These are phyloP conservation scores for Hippotragus niger DNA, from an alignment of 2,113 vertebrate species.

Conservation along the genomic window DNA sequence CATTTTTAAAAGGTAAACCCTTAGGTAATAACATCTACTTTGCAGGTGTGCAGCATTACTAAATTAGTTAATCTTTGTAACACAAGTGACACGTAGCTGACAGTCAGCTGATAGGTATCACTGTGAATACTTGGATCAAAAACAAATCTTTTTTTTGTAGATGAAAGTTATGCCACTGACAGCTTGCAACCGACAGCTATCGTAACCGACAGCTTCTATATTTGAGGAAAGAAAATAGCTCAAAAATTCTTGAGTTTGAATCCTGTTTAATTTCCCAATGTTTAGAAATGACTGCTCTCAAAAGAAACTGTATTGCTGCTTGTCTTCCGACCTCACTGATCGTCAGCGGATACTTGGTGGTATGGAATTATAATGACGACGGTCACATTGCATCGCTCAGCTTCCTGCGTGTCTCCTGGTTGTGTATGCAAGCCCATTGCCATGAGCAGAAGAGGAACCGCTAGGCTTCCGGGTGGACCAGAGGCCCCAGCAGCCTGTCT, in stretches of 20 bases:
- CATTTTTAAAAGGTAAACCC: neutral
- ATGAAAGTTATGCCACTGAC: neutral
- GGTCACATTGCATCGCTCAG: neutral
- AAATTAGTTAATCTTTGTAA: neutral
- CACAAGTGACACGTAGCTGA: no score
- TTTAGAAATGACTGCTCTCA: neutral
- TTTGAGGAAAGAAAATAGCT: neutral
- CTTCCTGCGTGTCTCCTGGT: neutral
- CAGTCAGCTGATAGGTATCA: neutral
- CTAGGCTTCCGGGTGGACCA: neutral
- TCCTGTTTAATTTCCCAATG: no score
- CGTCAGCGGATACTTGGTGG: neutral
- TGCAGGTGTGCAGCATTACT: no score
- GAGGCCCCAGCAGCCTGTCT: neutral
- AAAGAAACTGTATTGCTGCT: neutral
- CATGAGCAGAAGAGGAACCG: fast-evolving
- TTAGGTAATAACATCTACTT: neutral
- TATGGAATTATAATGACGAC: fast-evolving
- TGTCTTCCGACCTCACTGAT: neutral
- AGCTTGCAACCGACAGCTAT: no score
- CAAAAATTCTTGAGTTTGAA: neutral
- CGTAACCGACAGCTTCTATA: neutral
- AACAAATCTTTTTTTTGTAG: neutral
- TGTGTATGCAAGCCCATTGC: fast-evolving
- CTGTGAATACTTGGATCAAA: neutral